A percentile compares a stretch with the other conserved stretches of the same genome.
Conservation (phyloP, 2,888 invertebrate genomes). For the Oscheius onirici region DNA sequence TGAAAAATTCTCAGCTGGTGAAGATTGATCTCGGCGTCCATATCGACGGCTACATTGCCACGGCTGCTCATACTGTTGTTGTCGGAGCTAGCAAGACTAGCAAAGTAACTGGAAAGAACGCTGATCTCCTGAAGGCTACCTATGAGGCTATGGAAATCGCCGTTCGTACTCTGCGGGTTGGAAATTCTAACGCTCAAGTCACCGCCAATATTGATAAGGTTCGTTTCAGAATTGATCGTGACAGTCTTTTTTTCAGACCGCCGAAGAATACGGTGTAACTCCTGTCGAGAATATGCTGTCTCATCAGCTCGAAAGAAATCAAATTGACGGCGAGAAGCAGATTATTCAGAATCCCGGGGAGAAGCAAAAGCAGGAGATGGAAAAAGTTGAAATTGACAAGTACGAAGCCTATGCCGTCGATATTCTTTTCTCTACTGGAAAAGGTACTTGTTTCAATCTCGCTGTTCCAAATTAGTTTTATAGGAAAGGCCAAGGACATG, state of each 20-base stretch:
- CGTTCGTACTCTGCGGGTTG: conserved; percentile 87
- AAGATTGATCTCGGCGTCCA: conserved; percentile 95
- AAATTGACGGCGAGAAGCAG: conserved; percentile 90
- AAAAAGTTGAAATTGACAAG: conserved; percentile 88
- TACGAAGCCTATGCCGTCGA: conserved; percentile 98
- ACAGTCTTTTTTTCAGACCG: conserved; percentile 74
- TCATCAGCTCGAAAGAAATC: conserved; percentile 84
- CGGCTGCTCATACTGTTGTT: conserved; percentile 93
- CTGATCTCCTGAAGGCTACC: conserved; percentile 93
- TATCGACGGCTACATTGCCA: conserved; percentile 95
- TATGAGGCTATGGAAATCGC: conserved; percentile 95
- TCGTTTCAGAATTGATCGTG: background rate
- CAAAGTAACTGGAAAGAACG: conserved; percentile 85
- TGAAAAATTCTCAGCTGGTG: conserved; percentile 86
- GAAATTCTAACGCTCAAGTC: conserved; percentile 72
- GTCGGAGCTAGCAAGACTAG: conserved; percentile 80
- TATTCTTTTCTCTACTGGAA: conserved; percentile 94
- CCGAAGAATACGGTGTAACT: conserved; percentile 92
- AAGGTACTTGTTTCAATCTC: conserved; percentile 79
- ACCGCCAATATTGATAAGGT: conserved; percentile 63
- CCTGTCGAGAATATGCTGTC: conserved; percentile 86
- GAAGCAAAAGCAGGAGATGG: conserved; percentile 85
- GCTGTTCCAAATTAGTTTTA: conserved; percentile 38
- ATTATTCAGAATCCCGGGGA: conserved; percentile 97
- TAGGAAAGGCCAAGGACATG: conserved; percentile 83